Conservation (phyloP, 2,797 vertebrate genomes). For the Sebastes iracundus region DNA sequence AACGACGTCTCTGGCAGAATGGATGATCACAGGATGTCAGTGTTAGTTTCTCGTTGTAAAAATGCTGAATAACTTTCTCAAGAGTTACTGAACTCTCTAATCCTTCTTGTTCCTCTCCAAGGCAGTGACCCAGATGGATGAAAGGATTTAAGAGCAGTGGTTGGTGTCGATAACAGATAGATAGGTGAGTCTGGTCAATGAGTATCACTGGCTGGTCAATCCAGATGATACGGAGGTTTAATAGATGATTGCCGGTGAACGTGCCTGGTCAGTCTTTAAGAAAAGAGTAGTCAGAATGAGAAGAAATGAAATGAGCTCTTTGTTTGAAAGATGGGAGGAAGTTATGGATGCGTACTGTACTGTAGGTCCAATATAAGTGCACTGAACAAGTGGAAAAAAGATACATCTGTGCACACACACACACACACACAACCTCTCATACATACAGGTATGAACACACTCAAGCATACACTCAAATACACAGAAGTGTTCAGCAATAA, state of each 20-base stretch:
- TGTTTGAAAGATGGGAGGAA: constrained; percentile 52
- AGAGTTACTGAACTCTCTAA: constrained; percentile 46
- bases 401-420: constrained; percentile 65
- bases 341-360: constrained; percentile 69
- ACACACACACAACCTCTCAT: constrained; percentile 53
- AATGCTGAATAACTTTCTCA: constrained; percentile 35
- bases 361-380: constrained; percentile 81
- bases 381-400: constrained; percentile 73
- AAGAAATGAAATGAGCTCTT: constrained; percentile 30
- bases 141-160: constrained; percentile 18
- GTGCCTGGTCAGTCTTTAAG: constrained; percentile 34
- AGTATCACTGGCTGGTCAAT: constrained; percentile 27
- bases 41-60: constrained; percentile 7
- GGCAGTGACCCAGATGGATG: constrained; percentile 56
- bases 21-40: constrained; percentile 41
- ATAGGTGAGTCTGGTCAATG: constrained; percentile 29
- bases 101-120: constrained; percentile 66
- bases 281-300: constrained; percentile 27
- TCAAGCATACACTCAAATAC: constrained; percentile 62
- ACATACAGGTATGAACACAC: constrained; percentile 56
- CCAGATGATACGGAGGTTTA: constrained; percentile 21
- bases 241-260: constrained; percentile 11
- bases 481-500: constrained; percentile 71
- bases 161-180: constrained; percentile 24
- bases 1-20: constrained; percentile 37